Conservation (phyloP, 2,888 invertebrate species). For the Morinoia aosen region DNA sequence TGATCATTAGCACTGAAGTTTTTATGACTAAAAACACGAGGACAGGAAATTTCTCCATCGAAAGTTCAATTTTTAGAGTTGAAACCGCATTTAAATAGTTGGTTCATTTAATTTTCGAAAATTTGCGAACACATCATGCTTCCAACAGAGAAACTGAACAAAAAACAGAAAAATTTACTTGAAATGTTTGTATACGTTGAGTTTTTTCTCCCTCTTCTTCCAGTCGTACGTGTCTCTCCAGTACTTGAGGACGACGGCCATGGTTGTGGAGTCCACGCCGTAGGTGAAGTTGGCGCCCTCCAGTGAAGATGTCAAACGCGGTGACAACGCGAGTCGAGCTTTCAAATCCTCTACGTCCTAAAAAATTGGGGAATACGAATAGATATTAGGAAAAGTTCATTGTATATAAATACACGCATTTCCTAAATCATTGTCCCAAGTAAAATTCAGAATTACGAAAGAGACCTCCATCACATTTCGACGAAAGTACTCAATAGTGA, state of each 20-base stretch:
- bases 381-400: background rate
- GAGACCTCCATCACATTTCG: too few species aligned
- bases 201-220: slow-evolving; percentile 77
- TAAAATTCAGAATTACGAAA: too few species aligned
- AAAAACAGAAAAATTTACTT: slow-evolving; percentile 69
- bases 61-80: background rate
- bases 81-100: background rate
- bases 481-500: too few species aligned
- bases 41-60: background rate
- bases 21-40: background rate
- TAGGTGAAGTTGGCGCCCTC: slow-evolving; percentile 80
- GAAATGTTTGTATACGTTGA: slow-evolving; percentile 85
- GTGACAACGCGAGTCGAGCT: slow-evolving; percentile 55
- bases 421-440: background rate
- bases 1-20: too few species aligned
- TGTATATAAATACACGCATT: background rate
- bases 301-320: slow-evolving; percentile 69
- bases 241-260: slow-evolving; percentile 80
- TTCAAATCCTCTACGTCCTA: slow-evolving; percentile 62
- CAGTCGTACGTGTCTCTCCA: slow-evolving; percentile 85
- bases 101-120: too few species aligned
- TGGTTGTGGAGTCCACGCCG: slow-evolving; percentile 82
- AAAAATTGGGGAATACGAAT: background rate
- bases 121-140: too few species aligned
- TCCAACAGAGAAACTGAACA: too few species aligned